phyloP scores from a whole-genome alignment of 2,113 vertebrate genomes.

The Elanoides forficatus region DNA sequence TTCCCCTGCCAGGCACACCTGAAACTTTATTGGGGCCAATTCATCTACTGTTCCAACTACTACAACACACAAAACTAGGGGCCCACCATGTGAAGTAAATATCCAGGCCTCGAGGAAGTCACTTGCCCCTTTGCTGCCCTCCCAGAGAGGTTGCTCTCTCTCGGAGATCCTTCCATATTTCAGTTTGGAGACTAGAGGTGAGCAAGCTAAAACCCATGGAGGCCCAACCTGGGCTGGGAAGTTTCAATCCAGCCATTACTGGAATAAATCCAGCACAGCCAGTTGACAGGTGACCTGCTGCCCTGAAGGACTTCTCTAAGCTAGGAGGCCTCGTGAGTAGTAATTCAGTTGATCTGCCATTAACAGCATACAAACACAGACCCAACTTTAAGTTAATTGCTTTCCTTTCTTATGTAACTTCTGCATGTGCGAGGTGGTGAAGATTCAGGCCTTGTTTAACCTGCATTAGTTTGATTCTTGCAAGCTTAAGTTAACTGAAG shows the following conservation, averaged over 20 bases:
- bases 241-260: not conserved
- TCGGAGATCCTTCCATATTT: not conserved
- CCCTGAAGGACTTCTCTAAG: not conserved
- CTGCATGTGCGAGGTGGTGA: not conserved
- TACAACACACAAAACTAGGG: not conserved
- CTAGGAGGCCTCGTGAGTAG: accelerated
- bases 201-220: not conserved
- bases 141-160: not conserved
- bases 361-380: not conserved
- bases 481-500: not conserved
- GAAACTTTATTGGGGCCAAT: not conserved
- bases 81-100: accelerated
- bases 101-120: not conserved
- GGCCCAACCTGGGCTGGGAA: not conserved
- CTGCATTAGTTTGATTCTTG: not conserved
- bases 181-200: not conserved
- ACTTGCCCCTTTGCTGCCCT: not conserved
- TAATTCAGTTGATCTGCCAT: not conserved
- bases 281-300: not conserved
- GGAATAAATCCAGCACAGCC: not conserved
- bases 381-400: not conserved
- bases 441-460: not conserved
- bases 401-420: not conserved
- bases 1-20: not conserved
- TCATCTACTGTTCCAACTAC: not conserved